Percentiles rank a stretch among this genome's conserved stretches.
These are phyloP conservation scores for Osmerus eperlanus DNA, from an alignment of 2,113 vertebrate genomes.

Conservation along the genomic window DNA sequence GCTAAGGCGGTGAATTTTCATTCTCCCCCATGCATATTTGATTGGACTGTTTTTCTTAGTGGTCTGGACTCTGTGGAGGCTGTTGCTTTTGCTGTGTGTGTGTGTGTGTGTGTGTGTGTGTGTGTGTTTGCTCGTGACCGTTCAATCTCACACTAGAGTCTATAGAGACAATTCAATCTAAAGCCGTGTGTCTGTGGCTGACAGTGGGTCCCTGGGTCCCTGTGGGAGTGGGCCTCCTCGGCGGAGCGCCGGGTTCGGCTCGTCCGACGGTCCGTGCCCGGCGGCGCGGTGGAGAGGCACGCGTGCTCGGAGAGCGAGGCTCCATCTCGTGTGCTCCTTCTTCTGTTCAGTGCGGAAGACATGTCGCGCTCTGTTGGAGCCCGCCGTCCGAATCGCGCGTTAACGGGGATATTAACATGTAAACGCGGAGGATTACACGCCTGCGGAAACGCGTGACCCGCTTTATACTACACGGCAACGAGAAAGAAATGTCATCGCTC, in stretches of 20 bases:
- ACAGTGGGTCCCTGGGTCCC: background rate
- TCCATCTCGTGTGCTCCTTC: slow-evolving; percentile 26
- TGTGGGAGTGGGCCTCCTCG: background rate
- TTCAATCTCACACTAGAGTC: background rate
- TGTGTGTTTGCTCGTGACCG: background rate
- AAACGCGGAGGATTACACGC: background rate
- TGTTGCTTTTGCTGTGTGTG: slow-evolving; percentile 10
- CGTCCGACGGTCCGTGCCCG: background rate
- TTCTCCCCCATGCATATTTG: slow-evolving; percentile 61
- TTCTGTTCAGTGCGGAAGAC: slow-evolving; percentile 38
- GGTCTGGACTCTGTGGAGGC: slow-evolving; percentile 41
- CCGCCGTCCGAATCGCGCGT: slow-evolving; percentile 38
- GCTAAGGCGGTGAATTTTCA: slow-evolving; percentile 27
- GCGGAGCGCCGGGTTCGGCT: background rate
- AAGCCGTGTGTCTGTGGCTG: background rate
- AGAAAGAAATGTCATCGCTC: too few species aligned
- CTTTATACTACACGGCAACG: too few species aligned
- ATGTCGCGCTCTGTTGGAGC: slow-evolving; percentile 45
- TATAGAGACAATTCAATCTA: too few species aligned
- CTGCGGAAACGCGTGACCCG: too few species aligned
- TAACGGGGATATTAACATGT: slow-evolving; percentile 37
- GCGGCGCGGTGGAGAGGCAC: too few species aligned
- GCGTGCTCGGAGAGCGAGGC: too few species aligned
- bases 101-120: slow-evolving; percentile 7
- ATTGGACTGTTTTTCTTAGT: slow-evolving; percentile 48